A percentile compares a stretch with the other conserved stretches of the same genome.
Conservation (phyloP, 2,797 vertebrate genomes). For the Etheostoma perlongum region DNA sequence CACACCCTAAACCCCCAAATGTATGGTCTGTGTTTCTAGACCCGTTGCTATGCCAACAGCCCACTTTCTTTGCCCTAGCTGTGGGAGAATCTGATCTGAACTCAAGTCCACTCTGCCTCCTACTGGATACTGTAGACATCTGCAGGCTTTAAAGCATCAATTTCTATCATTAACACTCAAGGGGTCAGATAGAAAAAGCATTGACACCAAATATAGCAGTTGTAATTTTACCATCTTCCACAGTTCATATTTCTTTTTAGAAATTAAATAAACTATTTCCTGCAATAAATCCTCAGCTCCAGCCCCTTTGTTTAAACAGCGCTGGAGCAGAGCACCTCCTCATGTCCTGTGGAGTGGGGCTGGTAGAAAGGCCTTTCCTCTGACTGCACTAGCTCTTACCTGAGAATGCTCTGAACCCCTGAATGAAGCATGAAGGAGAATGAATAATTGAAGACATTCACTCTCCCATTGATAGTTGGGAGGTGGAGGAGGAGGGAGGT, state of each 20-base stretch:
- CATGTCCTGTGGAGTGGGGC: constrained; percentile 68
- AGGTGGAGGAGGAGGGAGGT: constrained; percentile 80
- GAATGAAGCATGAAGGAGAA: constrained; percentile 83
- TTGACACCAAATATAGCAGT: constrained; percentile 63
- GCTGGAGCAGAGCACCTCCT: constrained; percentile 63
- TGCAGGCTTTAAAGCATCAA: constrained; percentile 71
- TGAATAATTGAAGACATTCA: constrained; percentile 78
- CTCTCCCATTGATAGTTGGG: constrained; percentile 71
- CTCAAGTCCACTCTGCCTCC: constrained; percentile 83
- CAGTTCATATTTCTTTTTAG: constrained; percentile 54
- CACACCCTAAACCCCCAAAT: constrained; percentile 66
- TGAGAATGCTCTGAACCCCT: constrained; percentile 75
- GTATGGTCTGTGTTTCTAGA: constrained; percentile 82
- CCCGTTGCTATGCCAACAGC: constrained; percentile 89
- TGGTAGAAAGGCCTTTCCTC: constrained; percentile 67
- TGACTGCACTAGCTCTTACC: constrained; percentile 70
- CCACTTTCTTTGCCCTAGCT: constrained; percentile 84
- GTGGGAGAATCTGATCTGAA: constrained; percentile 79
- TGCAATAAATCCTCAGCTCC: constrained; percentile 42
- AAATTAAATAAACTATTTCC: constrained; percentile 41
- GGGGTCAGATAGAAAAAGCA: constrained; percentile 52
- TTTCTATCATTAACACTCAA: constrained; percentile 44
- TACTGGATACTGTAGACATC: constrained; percentile 81
- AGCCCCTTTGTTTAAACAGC: constrained; percentile 49
- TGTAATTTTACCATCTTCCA: constrained; percentile 62